Evolutionary conservation across 2,797 vertebrate species (phyloP).

Genomic region (Nannoperca obscura): DNA sequence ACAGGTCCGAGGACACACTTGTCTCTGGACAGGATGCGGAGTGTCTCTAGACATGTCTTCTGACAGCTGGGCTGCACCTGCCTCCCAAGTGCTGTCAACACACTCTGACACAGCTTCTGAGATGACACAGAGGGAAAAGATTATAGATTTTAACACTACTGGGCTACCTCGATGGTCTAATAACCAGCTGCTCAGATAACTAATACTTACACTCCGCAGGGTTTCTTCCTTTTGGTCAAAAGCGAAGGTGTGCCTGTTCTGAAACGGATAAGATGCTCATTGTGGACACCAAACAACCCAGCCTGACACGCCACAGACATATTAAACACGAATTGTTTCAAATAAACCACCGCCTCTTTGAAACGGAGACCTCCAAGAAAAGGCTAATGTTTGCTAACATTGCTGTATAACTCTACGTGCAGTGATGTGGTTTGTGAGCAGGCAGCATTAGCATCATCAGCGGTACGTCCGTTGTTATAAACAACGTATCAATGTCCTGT

Average conservation of each 20-base stretch:
- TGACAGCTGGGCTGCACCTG: conserved; percentile 88
- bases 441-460: conserved; percentile 32
- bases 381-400: not conserved
- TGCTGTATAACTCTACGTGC: not conserved
- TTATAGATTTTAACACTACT: not conserved
- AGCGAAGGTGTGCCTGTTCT: conserved; percentile 92
- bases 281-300: conserved; percentile 8
- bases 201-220: conserved; percentile 90
- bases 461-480: not conserved
- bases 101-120: conserved; percentile 92
- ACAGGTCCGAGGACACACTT: conserved; percentile 94
- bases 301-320: not conserved
- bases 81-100: conserved; percentile 89
- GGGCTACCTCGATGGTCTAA: not conserved
- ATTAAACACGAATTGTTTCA: not conserved
- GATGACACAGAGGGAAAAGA: conserved; percentile 11
- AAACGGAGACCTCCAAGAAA: not conserved
- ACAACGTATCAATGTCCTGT: not conserved
- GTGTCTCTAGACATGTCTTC: conserved; percentile 93
- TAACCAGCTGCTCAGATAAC: not conserved
- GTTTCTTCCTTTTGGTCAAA: conserved; percentile 94
- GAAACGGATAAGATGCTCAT: conserved; percentile 59
- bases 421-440: conserved; percentile 1
- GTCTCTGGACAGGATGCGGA: conserved; percentile 97
- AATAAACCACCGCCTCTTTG: not conserved